Conservation (phyloP, 2,888 invertebrate genomes). For the Pandemis heparana region DNA sequence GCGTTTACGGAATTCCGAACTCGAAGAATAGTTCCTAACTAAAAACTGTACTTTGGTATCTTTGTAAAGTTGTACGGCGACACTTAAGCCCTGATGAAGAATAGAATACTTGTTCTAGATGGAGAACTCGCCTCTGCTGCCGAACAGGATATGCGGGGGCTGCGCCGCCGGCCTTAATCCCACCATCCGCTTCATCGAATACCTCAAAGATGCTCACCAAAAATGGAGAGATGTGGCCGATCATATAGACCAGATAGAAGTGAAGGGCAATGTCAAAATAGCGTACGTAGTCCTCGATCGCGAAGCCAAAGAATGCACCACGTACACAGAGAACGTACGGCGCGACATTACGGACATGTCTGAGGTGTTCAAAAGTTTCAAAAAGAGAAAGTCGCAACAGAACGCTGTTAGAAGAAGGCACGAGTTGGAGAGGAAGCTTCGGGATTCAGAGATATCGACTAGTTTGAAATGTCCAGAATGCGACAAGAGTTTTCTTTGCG, state of each 20-base stretch:
- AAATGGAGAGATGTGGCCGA: conserved; percentile 56
- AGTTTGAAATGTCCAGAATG: conserved; percentile 59
- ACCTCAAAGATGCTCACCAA: conserved; percentile 57
- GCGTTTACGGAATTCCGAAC: not conserved
- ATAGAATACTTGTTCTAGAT: conserved; percentile 67
- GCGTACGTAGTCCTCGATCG: conserved; percentile 53
- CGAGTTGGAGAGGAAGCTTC: not conserved
- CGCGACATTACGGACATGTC: not conserved
- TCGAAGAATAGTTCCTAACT: not conserved
- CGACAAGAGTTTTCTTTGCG: conserved; percentile 45
- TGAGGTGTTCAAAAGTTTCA: conserved; percentile 39
- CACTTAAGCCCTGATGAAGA: conserved; percentile 45
- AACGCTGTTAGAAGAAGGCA: conserved; percentile 35
- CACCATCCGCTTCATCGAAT: conserved; percentile 56
- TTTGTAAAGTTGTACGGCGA: conserved; percentile 41
- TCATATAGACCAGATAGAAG: conserved; percentile 46
- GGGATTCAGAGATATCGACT: conserved; percentile 7
- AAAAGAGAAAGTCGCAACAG: conserved; percentile 37
- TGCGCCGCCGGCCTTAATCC: conserved; percentile 52
- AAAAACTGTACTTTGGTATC: not conserved
- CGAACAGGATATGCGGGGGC: conserved; percentile 56
- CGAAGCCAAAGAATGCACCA: conserved; percentile 35
- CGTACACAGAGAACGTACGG: conserved; percentile 11
- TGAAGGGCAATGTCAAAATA: conserved; percentile 51
- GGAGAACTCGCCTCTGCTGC: conserved; percentile 57